Evolutionary conservation across 1,140 invertebrate genomes (phyloP).

Genomic region (Notospermus geniculatus): DNA sequence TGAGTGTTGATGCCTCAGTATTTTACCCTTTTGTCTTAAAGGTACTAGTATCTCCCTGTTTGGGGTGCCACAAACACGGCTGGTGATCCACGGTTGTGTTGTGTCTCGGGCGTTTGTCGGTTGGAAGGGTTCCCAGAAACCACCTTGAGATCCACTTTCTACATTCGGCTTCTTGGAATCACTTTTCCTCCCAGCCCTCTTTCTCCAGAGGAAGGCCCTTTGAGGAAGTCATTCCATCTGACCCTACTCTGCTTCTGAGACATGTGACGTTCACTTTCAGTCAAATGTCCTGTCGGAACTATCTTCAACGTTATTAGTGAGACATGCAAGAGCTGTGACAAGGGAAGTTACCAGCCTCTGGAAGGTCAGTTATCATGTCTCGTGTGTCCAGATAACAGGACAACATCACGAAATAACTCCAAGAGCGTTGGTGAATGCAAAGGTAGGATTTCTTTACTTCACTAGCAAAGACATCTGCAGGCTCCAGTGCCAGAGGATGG

Average conservation of each 20-base stretch:
- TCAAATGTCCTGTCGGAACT: constrained; percentile 93
- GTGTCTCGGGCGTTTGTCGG: too few relatives aligned
- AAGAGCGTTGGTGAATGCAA: constrained; percentile 63
- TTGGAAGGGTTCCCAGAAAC: too few relatives aligned
- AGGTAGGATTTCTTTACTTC: constrained; percentile 59
- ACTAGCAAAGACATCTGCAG: too few relatives aligned
- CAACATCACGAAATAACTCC: constrained; percentile 61
- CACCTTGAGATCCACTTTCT: too few relatives aligned
- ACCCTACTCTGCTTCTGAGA: too few relatives aligned
- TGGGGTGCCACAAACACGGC: too few relatives aligned
- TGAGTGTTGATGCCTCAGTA: constrained; percentile 30
- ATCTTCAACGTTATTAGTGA: constrained; percentile 85
- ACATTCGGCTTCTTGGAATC: too few relatives aligned
- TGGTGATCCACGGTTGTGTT: too few relatives aligned
- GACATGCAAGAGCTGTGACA: constrained; percentile 81
- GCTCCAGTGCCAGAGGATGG: too few relatives aligned
- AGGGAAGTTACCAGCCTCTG: constrained; percentile 76
- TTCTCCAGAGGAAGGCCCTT: too few relatives aligned
- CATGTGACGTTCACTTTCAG: constrained; percentile 57
- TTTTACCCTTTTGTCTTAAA: background rate
- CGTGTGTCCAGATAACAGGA: constrained; percentile 64
- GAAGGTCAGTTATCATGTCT: constrained; percentile 61
- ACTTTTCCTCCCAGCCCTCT: too few relatives aligned
- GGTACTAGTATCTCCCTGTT: background rate
- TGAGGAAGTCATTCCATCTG: too few relatives aligned